Percentiles rank a stretch among this genome's conserved stretches.
These are phyloP conservation scores for Euspilapteryx auroguttella DNA, from an alignment of 2,888 invertebrate species.

Conservation along the genomic window DNA sequence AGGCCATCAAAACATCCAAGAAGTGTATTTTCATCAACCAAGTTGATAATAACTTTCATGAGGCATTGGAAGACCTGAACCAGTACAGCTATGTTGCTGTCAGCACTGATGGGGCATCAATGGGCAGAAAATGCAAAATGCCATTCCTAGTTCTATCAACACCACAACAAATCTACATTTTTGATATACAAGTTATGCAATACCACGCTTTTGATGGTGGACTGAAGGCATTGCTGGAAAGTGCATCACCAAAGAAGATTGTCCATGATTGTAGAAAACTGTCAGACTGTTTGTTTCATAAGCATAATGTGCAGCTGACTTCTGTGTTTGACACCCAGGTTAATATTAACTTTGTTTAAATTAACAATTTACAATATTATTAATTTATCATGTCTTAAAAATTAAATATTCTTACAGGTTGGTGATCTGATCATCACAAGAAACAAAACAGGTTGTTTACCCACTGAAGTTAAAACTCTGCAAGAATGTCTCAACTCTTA, in stretches of 20 bases:
- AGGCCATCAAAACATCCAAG: slow-evolving; percentile 35
- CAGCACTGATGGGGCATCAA: slow-evolving; percentile 45
- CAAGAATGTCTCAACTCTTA: slow-evolving; percentile 39
- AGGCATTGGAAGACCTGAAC: slow-evolving; percentile 35
- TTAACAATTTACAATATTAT: no score
- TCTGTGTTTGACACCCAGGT: slow-evolving; percentile 67
- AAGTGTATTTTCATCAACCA: slow-evolving; percentile 49
- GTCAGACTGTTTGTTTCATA: slow-evolving; percentile 62
- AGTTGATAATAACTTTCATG: slow-evolving; percentile 38
- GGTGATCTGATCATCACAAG: slow-evolving; percentile 41
- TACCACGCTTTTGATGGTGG: slow-evolving; percentile 51
- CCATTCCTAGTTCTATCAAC: slow-evolving; percentile 46
- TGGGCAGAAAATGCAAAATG: slow-evolving; percentile 52
- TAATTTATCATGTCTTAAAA: background rate
- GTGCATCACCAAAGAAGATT: slow-evolving; percentile 51
- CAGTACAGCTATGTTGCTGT: slow-evolving; percentile 30
- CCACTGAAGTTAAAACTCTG: slow-evolving; percentile 32
- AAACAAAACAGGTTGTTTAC: slow-evolving; percentile 35
- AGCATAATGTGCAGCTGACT: slow-evolving; percentile 53
- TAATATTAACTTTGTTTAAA: slow-evolving; percentile 4
- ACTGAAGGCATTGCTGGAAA: slow-evolving; percentile 41
- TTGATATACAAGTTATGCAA: slow-evolving; percentile 51
- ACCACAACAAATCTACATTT: slow-evolving; percentile 45
- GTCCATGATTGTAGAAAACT: slow-evolving; percentile 61
- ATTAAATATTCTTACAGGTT: slow-evolving; percentile 29